Evolutionary conservation across 2,113 vertebrate species (phyloP).

Genomic region (Colistium nudipinnis): DNA sequence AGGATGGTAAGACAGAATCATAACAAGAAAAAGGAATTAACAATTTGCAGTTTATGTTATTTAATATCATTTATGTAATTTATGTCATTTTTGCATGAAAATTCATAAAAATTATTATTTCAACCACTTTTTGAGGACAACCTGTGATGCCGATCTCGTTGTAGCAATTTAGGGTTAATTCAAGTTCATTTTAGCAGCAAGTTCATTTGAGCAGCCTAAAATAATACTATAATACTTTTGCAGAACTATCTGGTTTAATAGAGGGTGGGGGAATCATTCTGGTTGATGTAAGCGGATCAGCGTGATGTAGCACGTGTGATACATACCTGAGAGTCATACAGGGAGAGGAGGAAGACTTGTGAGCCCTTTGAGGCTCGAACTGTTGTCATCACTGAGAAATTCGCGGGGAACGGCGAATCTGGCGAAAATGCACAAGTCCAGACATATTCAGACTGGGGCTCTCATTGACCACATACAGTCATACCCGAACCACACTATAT

Average conservation of each 20-base stretch:
- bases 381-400: slow-evolving; percentile 95
- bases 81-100: not conserved
- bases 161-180: too few species aligned
- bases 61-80: not conserved
- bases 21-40: not conserved
- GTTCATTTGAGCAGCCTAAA: not conserved
- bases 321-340: slow-evolving; percentile 86
- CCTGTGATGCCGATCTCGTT: too few species aligned
- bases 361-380: slow-evolving; percentile 91
- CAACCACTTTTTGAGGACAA: not conserved
- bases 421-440: not conserved
- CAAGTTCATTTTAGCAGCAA: too few species aligned
- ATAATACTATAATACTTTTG: not conserved
- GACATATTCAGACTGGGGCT: not conserved
- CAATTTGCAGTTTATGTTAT: not conserved
- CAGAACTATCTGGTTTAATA: not conserved
- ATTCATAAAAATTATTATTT: too few species aligned
- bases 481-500: not conserved
- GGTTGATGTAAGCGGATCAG: not conserved
- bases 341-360: slow-evolving; percentile 94
- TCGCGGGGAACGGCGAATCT: slow-evolving; percentile 85
- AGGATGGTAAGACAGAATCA: not conserved
- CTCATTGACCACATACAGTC: not conserved
- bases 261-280: not conserved
- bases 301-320: not conserved